phyloP scores from a whole-genome alignment of 2,113 vertebrate species.

The Rhinolophus sinicus region DNA sequence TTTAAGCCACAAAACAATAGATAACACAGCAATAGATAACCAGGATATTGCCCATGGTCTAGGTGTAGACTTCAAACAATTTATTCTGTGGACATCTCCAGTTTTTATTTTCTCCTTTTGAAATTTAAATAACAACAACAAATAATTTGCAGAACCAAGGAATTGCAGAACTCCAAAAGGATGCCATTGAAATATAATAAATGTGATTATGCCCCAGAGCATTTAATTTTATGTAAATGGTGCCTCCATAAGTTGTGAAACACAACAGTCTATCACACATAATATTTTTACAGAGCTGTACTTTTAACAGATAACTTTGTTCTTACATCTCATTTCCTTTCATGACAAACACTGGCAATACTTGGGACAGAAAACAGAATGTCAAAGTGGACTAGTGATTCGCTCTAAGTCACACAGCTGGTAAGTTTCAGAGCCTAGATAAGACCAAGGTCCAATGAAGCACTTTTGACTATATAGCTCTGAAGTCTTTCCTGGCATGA shows the following conservation, averaged over 20 bases:
- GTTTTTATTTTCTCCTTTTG: neutral
- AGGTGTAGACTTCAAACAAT: neutral
- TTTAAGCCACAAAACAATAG: neutral
- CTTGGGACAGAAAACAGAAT: constrained; percentile 37
- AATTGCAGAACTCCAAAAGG: neutral
- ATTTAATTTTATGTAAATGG: neutral
- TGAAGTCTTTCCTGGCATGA: neutral
- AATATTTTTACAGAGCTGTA: constrained; percentile 46
- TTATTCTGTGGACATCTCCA: neutral
- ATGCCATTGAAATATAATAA: neutral
- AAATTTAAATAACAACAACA: neutral
- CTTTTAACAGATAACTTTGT: constrained; percentile 31
- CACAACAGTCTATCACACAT: neutral
- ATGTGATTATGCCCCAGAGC: neutral
- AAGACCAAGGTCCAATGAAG: neutral
- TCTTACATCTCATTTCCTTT: constrained; percentile 42
- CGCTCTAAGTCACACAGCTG: constrained; percentile 20
- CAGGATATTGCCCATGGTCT: neutral
- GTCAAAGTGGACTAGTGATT: neutral
- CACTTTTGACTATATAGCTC: neutral
- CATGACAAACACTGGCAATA: neutral
- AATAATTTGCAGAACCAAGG: neutral
- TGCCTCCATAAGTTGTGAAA: neutral
- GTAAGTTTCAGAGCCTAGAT: constrained; percentile 8
- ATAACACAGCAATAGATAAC: neutral